Evolutionary conservation across 2,797 vertebrate genomes (phyloP).

Genomic region (Pipistrellus pygmaeus): DNA sequence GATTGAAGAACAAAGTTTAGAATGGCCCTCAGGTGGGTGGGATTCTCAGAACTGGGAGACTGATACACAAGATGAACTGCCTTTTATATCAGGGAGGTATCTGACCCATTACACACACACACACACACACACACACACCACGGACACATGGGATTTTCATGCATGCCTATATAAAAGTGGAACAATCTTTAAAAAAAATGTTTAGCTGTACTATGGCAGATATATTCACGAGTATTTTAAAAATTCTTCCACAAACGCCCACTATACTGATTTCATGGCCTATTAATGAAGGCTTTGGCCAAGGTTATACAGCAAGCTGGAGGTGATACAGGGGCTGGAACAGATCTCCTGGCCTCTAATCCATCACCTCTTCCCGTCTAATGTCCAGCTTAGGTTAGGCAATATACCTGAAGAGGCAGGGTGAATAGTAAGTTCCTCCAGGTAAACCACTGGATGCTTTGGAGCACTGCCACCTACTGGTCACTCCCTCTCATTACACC

Average conservation of each 20-base stretch:
- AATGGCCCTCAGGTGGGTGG: neutral
- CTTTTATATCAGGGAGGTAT: neutral
- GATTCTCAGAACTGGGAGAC: neutral
- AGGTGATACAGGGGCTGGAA: neutral
- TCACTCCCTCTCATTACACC: constrained; percentile 63
- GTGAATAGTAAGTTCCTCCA: neutral
- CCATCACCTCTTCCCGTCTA: neutral
- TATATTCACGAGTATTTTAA: neutral
- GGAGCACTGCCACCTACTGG: constrained; percentile 82
- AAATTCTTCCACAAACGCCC: neutral
- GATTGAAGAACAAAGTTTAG: neutral
- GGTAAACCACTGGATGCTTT: constrained; percentile 66
- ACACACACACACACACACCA: neutral
- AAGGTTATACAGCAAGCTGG: neutral
- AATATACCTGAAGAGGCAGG: accelerated
- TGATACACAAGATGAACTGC: neutral
- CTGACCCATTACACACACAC: neutral
- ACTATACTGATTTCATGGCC: neutral
- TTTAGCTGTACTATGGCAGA: neutral
- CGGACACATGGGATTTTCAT: neutral
- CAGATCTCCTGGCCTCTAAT: neutral
- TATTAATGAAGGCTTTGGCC: neutral
- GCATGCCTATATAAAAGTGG: neutral
- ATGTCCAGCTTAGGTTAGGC: neutral
- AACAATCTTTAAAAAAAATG: neutral